These are phyloP conservation scores for Nilaparvata lugens DNA, from an alignment of 1,140 invertebrate species.

Conservation along the genomic window DNA sequence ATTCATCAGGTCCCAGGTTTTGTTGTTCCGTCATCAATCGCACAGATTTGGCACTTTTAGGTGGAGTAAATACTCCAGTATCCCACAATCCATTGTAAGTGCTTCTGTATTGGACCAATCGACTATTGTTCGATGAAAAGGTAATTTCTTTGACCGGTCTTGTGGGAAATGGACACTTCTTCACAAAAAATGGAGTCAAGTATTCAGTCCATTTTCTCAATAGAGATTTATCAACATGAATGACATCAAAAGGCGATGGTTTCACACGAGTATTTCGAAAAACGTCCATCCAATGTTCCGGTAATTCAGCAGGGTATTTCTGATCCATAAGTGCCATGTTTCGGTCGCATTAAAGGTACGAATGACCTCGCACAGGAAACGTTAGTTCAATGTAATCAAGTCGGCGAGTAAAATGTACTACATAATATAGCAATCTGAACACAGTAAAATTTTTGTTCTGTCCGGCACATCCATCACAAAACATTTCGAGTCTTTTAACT, in stretches of 20 bases:
- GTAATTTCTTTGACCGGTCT: no score
- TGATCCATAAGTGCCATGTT: slow-evolving; percentile 18
- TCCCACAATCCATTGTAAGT: no score
- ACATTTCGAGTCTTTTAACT: slow-evolving; percentile 8
- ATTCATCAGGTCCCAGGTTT: no score
- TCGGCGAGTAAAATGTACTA: slow-evolving; percentile 17
- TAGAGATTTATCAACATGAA: no score
- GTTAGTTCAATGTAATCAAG: slow-evolving; percentile 15
- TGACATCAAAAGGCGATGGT: slow-evolving; percentile 6
- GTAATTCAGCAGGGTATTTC: slow-evolving; percentile 16
- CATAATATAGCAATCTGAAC: slow-evolving; percentile 18
- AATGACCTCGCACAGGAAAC: slow-evolving; percentile 22
- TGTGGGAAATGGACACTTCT: no score
- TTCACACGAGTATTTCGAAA: slow-evolving; percentile 6
- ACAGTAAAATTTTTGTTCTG: slow-evolving; percentile 19
- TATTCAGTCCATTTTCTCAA: no score
- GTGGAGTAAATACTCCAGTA: no score
- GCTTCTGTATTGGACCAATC: no score
- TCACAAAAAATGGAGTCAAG: no score
- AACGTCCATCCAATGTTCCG: slow-evolving; percentile 16
- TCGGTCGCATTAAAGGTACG: slow-evolving; percentile 20
- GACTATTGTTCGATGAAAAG: no score
- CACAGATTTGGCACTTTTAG: no score
- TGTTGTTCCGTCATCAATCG: no score
- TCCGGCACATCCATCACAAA: slow-evolving; percentile 21